phyloP scores from a whole-genome alignment of 1,140 invertebrate genomes.

The Temnothorax longispinosus region DNA sequence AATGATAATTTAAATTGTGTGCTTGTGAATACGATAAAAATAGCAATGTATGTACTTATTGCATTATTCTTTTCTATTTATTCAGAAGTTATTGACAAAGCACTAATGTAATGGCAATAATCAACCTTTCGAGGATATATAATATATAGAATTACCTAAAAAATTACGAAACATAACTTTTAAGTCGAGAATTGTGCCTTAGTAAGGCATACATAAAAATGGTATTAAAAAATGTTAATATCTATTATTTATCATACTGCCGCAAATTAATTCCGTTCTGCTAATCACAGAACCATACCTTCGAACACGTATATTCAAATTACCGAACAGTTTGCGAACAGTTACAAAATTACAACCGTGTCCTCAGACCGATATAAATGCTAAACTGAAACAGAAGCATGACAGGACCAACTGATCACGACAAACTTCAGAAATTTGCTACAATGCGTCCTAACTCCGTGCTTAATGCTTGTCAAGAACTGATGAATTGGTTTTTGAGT shows the following conservation, averaged over 20 bases:
- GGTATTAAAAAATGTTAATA: neutral
- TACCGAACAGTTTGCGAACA: conserved; percentile 16
- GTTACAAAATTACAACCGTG: conserved; percentile 23
- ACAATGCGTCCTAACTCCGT: conserved; percentile 19
- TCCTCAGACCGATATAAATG: neutral
- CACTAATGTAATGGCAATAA: neutral
- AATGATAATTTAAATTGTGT: neutral
- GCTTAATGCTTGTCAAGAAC: conserved; percentile 3
- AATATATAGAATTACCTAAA: neutral
- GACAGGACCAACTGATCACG: conserved; percentile 38
- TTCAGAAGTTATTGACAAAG: neutral
- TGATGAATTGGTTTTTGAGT: conserved; percentile 20
- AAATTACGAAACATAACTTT: neutral
- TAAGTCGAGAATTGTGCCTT: neutral
- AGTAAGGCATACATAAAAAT: neutral
- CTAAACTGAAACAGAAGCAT: neutral
- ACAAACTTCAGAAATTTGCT: conserved; percentile 44
- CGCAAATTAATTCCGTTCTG: neutral
- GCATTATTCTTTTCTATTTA: neutral
- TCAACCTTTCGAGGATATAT: neutral
- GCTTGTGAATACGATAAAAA: neutral
- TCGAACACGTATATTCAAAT: conserved; percentile 11
- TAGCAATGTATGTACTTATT: neutral
- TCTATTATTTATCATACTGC: neutral
- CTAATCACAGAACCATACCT: neutral